Base-by-base conservation (phyloP, 2,888 invertebrate species). In the Drosophila nr. perissopoda region DNA sequence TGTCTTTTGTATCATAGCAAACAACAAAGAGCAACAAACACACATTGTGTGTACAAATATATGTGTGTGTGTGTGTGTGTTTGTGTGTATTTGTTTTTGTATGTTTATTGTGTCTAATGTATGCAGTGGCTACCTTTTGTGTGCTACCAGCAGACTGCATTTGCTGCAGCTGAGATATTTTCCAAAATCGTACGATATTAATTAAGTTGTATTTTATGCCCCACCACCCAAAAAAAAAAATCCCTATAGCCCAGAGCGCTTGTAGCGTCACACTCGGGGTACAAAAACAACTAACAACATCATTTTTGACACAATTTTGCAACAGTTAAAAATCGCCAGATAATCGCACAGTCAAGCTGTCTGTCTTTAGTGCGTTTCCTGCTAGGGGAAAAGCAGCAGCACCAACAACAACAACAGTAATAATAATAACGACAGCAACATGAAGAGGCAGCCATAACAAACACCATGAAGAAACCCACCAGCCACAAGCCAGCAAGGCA, bases 291-390 rank as follows among this genome's bases (percentile, higher is more conserved):
- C 70, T 54, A 75, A 89, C 83, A 89, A 88, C 89, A 88, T 88
- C 77, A 88, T 88, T 88, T 89, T 88, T 89, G 89, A 88, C 88
- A 87, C 86, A 88, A 83, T 89, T 88, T 77, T 61, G 67, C 62
- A 73, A 74, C 76, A 75, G 77, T 75, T 83, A 73, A 82, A 79
- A 83, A 75, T 84, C 82, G 46, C 34, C 42, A 87, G 83, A 83
- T 83, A 75, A 83, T 83, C 83, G 69, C 54, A 4, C 31, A 48
- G 36, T 40, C 42, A 16, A 18, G 11, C 40, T 27, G 53, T 29
- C 40, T 27, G 53, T 29, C 54, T 51, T 71, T 46, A 60, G 64
- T 62, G 74, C 64, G 58, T 77, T 74, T 77, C 65, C 69, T 73
- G 69, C 74, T 53, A 65, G 31, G 42, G 40, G 31, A 46, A 57